phyloP scores from a whole-genome alignment of 2,797 vertebrate species.

The Sciaenops ocellatus region DNA sequence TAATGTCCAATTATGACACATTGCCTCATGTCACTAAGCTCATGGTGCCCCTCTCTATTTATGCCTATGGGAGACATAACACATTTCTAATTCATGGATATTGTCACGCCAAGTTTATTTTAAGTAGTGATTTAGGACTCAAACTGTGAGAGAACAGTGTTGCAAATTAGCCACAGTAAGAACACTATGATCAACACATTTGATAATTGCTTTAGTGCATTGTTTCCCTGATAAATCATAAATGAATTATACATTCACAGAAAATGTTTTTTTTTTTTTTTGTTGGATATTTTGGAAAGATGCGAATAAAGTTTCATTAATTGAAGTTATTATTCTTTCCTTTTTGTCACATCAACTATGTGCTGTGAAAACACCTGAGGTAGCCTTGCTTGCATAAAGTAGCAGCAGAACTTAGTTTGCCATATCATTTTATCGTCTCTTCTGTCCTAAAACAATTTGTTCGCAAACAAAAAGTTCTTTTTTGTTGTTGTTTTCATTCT shows the following conservation, averaged over 20 bases:
- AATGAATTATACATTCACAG: not conserved
- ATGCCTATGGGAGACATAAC: slow-evolving; percentile 10
- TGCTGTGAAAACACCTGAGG: slow-evolving; percentile 15
- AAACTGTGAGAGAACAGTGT: slow-evolving; percentile 6
- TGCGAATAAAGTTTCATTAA: slow-evolving; percentile 1
- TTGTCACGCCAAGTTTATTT: slow-evolving; percentile 12
- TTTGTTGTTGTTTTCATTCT: slow-evolving; percentile 3
- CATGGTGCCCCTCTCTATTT: slow-evolving; percentile 8
- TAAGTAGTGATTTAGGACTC: not conserved
- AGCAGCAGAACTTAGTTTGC: slow-evolving; percentile 5
- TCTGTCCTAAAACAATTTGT: not conserved
- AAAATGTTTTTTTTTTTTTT: not conserved
- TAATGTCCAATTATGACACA: slow-evolving; percentile 49
- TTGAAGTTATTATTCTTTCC: not conserved
- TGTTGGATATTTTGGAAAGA: slow-evolving; percentile 16
- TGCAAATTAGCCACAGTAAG: slow-evolving; percentile 13
- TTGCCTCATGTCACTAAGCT: slow-evolving; percentile 13
- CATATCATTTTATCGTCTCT: not conserved
- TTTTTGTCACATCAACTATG: slow-evolving; percentile 8
- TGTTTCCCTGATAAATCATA: not conserved
- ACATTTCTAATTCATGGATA: slow-evolving; percentile 11
- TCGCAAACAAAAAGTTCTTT: too few relatives aligned
- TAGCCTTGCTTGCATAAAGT: slow-evolving; percentile 4
- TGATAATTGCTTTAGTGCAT: slow-evolving; percentile 3
- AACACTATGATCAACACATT: slow-evolving; percentile 9